Conservation (phyloP, 2,888 invertebrate species). For the Drosophila greeni region DNA sequence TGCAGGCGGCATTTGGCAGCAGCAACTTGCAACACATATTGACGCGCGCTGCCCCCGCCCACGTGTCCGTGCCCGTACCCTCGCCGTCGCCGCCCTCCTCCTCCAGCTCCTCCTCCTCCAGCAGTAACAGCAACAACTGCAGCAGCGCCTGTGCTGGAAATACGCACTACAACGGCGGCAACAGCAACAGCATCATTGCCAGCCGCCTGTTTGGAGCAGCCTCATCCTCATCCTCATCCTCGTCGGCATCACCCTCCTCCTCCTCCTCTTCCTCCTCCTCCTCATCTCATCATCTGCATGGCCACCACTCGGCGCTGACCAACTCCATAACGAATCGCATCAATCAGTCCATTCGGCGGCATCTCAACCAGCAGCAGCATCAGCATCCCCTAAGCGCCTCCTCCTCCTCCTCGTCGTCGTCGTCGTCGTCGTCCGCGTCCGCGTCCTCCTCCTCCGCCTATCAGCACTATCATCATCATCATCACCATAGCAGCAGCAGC, state of each 20-base stretch:
- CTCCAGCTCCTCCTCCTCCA: slow-evolving; percentile 39
- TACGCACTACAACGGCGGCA: slow-evolving; percentile 70
- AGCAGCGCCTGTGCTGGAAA: slow-evolving; percentile 68
- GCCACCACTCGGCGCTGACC: slow-evolving; percentile 69
- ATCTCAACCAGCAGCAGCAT: slow-evolving; percentile 74
- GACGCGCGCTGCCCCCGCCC: slow-evolving; percentile 62
- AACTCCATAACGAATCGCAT: slow-evolving; percentile 76
- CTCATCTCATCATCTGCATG: slow-evolving; percentile 52
- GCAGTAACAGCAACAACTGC: slow-evolving; percentile 53
- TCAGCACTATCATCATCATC: slow-evolving; percentile 50
- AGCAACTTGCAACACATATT: slow-evolving; percentile 70
- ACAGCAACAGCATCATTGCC: slow-evolving; percentile 73
- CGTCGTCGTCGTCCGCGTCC: slow-evolving; percentile 38
- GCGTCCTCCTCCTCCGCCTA: slow-evolving; percentile 42
- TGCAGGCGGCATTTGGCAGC: slow-evolving; percentile 68
- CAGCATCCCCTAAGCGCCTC: slow-evolving; percentile 56
- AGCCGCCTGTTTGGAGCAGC: slow-evolving; percentile 71
- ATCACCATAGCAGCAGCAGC: slow-evolving; percentile 42
- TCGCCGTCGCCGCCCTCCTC: slow-evolving; percentile 32
- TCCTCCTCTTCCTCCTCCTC: slow-evolving; percentile 28
- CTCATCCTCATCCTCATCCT: slow-evolving; percentile 46
- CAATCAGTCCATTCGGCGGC: slow-evolving; percentile 76
- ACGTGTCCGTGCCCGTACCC: slow-evolving; percentile 43
- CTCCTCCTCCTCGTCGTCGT: slow-evolving; percentile 43
- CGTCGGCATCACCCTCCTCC: slow-evolving; percentile 28